phyloP scores from a whole-genome alignment of 1,140 invertebrate species.

The Anagrus nilaparvatae region DNA sequence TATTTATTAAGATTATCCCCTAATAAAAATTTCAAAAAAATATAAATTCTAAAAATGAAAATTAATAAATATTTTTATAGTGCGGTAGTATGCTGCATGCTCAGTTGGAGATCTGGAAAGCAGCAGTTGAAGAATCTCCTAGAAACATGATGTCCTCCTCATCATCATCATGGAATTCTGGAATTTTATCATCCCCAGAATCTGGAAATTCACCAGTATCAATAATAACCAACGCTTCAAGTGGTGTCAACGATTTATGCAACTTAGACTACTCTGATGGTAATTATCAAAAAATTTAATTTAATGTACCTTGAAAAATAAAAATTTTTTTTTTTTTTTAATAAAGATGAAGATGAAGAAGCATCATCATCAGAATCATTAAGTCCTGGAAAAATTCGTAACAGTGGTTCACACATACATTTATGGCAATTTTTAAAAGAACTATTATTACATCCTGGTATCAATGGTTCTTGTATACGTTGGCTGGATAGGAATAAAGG shows the following conservation, averaged over 20 bases:
- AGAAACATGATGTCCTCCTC: constrained; percentile 37
- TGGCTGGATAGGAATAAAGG: constrained; percentile 92
- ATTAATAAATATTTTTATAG: no score
- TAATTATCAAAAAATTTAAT: constrained; percentile 26
- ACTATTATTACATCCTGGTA: constrained; percentile 73
- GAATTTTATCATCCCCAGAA: constrained; percentile 29
- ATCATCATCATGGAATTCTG: constrained; percentile 35
- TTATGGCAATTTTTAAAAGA: constrained; percentile 99
- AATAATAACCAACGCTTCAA: constrained; percentile 23
- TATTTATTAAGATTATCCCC: no score
- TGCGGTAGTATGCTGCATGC: constrained; percentile 76
- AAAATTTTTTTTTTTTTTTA: constrained; percentile 12
- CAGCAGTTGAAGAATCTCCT: constrained; percentile 49
- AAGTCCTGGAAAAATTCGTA: constrained; percentile 37
- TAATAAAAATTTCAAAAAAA: no score
- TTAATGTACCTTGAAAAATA: not conserved
- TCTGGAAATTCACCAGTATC: constrained; percentile 23
- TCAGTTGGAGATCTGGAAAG: constrained; percentile 88
- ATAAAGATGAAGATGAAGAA: constrained; percentile 51
- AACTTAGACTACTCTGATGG: constrained; percentile 50
- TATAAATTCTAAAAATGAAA: no score
- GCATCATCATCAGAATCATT: constrained; percentile 27
- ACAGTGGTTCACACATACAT: constrained; percentile 80
- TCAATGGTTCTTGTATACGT: constrained; percentile 86
- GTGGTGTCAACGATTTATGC: constrained; percentile 31